Evolutionary conservation across 2,113 vertebrate genomes (phyloP).

Genomic region (Perca fluviatilis): DNA sequence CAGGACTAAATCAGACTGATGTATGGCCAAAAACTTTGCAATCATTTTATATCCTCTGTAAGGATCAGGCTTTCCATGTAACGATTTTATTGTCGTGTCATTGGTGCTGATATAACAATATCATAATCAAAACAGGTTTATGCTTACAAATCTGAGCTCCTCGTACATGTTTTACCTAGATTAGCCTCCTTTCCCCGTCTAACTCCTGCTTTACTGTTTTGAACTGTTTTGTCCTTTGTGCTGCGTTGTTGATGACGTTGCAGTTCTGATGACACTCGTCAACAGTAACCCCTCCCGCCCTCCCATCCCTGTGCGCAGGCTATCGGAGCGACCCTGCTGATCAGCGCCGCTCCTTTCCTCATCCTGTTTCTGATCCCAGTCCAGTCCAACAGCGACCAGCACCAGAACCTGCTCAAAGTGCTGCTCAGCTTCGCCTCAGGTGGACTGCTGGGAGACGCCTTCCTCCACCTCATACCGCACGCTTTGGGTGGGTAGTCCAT

Average conservation of each 20-base stretch:
- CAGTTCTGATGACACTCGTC: not conserved
- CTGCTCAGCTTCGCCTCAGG: constrained; percentile 94
- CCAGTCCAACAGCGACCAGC: constrained; percentile 91
- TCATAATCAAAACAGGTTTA: not conserved
- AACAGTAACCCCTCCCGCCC: not conserved
- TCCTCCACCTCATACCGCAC: constrained; percentile 94
- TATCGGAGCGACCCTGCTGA: constrained; percentile 90
- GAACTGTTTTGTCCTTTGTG: not conserved
- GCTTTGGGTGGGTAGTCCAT: constrained; percentile 87
- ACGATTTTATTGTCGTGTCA: no score
- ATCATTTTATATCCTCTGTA: not conserved
- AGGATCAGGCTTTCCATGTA: not conserved
- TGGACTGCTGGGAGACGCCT: constrained; percentile 92
- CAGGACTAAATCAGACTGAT: not conserved
- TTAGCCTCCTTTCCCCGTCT: not conserved
- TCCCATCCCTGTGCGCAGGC: constrained; percentile 79
- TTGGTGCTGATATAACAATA: not conserved
- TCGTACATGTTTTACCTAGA: no score
- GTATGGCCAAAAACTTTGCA: no score
- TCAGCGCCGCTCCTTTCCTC: constrained; percentile 92
- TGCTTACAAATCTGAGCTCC: not conserved
- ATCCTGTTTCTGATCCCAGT: constrained; percentile 94
- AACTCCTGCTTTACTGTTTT: not conserved
- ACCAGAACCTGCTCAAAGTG: constrained; percentile 90
- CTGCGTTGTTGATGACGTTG: not conserved